Percentiles rank a stretch among this genome's conserved stretches.
phyloP scores from a whole-genome alignment of 1,140 invertebrate genomes.

The Zaprionus inermis region DNA sequence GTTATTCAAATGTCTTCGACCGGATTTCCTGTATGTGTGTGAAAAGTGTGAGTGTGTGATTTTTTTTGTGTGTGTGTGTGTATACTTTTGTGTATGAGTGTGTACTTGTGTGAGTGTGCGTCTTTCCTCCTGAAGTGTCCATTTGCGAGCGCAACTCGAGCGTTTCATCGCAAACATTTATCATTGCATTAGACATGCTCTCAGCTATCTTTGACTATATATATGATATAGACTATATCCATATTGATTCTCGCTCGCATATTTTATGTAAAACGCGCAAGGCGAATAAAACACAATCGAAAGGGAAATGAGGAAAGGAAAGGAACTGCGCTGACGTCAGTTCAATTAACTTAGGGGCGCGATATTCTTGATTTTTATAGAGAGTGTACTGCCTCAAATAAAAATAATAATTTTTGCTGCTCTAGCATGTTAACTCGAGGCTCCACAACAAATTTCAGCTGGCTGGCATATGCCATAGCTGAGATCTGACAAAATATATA shows the following conservation, averaged over 20 bases:
- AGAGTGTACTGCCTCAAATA: not conserved
- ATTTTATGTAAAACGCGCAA: constrained; percentile 56
- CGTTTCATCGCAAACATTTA: constrained; percentile 78
- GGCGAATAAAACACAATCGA: not conserved
- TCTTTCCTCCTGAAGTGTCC: not conserved
- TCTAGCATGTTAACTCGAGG: not conserved
- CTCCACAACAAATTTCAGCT: not conserved
- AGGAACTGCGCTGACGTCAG: not conserved
- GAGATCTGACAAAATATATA: not conserved
- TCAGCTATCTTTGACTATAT: constrained; percentile 29
- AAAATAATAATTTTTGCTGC: not conserved
- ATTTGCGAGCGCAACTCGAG: constrained; percentile 50
- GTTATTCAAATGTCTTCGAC: constrained; percentile 69
- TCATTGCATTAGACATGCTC: constrained; percentile 74
- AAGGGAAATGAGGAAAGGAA: not conserved
- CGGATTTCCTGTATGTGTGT: constrained; percentile 58
- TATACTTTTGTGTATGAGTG: not conserved
- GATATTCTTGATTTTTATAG: not conserved
- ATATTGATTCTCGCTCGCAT: constrained; percentile 23
- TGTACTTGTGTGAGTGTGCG: not conserved
- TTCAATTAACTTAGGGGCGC: not conserved
- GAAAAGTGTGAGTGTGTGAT: constrained; percentile 13
- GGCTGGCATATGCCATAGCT: not conserved
- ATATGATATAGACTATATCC: constrained; percentile 16
- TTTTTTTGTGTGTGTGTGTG: constrained; percentile 9